Conservation (phyloP, 2,113 vertebrate genomes). For the Propithecus coquereli region DNA sequence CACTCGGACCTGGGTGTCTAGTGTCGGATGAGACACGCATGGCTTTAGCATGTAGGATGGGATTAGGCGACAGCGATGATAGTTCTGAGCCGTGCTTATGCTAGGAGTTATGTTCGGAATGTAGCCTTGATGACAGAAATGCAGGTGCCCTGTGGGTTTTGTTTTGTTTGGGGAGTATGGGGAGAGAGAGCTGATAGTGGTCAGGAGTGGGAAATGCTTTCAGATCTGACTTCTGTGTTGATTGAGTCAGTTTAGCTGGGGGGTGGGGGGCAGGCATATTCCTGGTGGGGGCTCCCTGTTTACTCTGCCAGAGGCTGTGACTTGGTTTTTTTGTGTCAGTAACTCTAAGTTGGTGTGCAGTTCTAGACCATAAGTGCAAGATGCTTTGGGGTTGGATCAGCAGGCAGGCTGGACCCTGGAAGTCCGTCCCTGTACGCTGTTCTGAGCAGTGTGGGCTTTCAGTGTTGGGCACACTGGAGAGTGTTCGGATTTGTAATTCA, state of each 20-base stretch:
- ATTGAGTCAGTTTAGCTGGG: neutral
- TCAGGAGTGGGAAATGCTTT: neutral
- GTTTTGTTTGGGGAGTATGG: neutral
- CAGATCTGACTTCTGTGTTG: neutral
- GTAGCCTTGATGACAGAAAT: neutral
- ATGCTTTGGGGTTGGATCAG: no score
- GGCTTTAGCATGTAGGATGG: neutral
- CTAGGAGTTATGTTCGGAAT: neutral
- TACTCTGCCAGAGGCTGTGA: neutral
- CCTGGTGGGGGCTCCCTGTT: neutral
- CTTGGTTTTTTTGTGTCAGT: neutral
- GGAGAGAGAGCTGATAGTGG: neutral
- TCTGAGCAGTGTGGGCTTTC: neutral
- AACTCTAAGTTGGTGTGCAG: neutral
- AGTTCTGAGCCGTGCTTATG: neutral
- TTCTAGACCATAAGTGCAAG: neutral
- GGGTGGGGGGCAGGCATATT: neutral
- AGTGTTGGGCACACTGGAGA: rapidly evolving
- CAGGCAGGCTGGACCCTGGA: no score
- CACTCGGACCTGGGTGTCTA: neutral
- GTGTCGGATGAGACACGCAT: no score
- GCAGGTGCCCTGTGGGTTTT: neutral
- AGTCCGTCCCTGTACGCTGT: neutral
- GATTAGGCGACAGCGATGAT: neutral
- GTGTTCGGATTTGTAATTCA: neutral